A percentile compares a stretch with the other conserved stretches of the same genome.
Evolutionary conservation across 37 sponge, comb jelly and placozoan genomes (phyloP).

Genomic region (Dysidea cf. avara): DNA sequence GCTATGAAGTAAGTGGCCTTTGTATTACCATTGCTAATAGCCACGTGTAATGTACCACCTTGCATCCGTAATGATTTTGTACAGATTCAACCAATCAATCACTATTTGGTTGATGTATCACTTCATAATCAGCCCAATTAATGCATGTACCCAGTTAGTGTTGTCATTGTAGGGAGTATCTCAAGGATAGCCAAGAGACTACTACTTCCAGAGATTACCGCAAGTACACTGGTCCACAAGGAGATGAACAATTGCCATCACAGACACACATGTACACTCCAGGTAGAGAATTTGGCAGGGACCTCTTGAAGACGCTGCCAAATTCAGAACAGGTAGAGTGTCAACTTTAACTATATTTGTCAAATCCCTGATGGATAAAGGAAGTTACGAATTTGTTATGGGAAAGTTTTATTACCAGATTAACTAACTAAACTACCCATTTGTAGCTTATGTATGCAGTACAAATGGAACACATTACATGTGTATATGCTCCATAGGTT

Average conservation of each 20-base stretch:
- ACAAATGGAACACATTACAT: too few species aligned
- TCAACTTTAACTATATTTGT: too few species aligned
- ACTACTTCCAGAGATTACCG: constrained; percentile 46
- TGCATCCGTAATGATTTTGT: too few species aligned
- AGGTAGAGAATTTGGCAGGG: constrained; percentile 39
- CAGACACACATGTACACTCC: constrained; percentile 2
- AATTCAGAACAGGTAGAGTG: constrained; percentile 14
- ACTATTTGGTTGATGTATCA: too few species aligned
- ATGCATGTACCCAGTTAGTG: background rate
- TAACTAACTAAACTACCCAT: too few species aligned
- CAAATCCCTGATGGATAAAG: too few species aligned
- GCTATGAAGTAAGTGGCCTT: constrained; percentile 63
- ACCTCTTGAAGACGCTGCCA: constrained; percentile 55
- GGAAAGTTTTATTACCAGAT: too few species aligned
- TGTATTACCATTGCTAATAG: background rate
- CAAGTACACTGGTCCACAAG: constrained; percentile 6
- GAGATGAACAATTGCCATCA: constrained; percentile 49
- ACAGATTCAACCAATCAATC: too few species aligned
- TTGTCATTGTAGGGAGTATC: constrained; percentile 31
- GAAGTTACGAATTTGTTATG: too few species aligned
- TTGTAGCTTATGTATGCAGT: too few species aligned
- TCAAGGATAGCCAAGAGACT: constrained; percentile 47
- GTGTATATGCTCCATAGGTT: too few species aligned
- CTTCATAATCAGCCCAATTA: background rate
- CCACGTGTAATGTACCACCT: background rate